Base-by-base conservation (phyloP, 2,888 invertebrate species). In the Trichacis sp. region DNA sequence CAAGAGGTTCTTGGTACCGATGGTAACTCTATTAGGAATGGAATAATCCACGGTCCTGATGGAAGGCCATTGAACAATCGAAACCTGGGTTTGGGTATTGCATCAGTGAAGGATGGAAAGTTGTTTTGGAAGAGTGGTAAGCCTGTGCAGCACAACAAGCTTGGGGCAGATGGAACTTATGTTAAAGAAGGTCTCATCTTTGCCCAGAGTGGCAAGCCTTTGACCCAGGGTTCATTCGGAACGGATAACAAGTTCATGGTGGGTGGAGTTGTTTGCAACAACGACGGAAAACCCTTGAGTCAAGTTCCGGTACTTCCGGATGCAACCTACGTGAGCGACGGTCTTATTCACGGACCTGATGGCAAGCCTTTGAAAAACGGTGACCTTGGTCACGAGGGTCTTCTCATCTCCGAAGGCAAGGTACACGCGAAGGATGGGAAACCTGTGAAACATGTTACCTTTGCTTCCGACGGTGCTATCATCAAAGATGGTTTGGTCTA, bases 111-210 rank as follows among this genome's bases (percentile, higher is more conserved):
- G 45, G 83, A 84, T 1, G 84, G 84, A 0, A 81, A 73, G 57
- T 72, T 84, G 17, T 63, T 80, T 0, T 67, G 69, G 0, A 82
- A 80, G 50, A 81, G 81, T 47, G 82, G 82, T 0, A 83, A 83
- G 59, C 76, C 78, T 0, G 51, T 82, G 14, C 74, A 69, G 11
- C 69, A 77, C n/a, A 73, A 75, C 18, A 75, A 72, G 46, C 65
- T 83, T 1, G 78, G 78, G 0, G 64, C 69, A 2, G 76, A 81
- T 40, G 83, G 82, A 12, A 76, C 77, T 2, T 80, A 74, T 47
- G 57, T 83, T 3, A 83, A 83, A 56, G 83, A 84, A 1, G 83
- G 83, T 33, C 66, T 83, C 1, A 67, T 84, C 30, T 82, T 81
- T 40, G 66, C 75, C 1, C 70, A 73, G 9, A 76, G 73, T 52